phyloP scores from a whole-genome alignment of 2,888 invertebrate species.

The Lamellibrachia columna region DNA sequence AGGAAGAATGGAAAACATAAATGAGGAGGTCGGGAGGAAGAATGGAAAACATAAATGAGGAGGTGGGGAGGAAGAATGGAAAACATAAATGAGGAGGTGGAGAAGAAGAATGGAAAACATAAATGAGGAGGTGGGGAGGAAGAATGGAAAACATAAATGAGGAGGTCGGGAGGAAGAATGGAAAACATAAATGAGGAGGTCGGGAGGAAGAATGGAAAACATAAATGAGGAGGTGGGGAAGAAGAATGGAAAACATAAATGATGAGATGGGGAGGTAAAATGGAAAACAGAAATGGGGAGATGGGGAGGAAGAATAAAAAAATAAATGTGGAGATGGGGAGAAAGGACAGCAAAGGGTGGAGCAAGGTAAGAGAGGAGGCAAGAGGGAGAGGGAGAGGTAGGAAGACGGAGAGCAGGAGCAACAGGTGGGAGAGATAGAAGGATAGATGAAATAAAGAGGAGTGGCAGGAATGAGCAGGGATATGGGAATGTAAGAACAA shows the following conservation, averaged over 20 bases:
- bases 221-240: neutral
- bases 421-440: neutral
- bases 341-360: neutral
- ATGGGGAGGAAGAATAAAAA: neutral
- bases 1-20: no score
- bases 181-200: no score
- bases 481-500: neutral
- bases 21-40: neutral
- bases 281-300: no score
- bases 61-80: neutral
- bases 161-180: no score
- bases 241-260: neutral
- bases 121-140: neutral
- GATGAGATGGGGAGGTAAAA: no score
- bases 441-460: neutral
- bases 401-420: neutral
- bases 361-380: neutral
- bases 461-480: neutral
- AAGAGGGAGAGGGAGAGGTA: neutral
- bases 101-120: neutral
- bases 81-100: neutral
- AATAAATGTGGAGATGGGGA: neutral
- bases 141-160: neutral
- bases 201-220: neutral
- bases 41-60: neutral